These are phyloP conservation scores for Phrynocephalus guinanensis DNA, from an alignment of 2,797 vertebrate species.

Conservation along the genomic window DNA sequence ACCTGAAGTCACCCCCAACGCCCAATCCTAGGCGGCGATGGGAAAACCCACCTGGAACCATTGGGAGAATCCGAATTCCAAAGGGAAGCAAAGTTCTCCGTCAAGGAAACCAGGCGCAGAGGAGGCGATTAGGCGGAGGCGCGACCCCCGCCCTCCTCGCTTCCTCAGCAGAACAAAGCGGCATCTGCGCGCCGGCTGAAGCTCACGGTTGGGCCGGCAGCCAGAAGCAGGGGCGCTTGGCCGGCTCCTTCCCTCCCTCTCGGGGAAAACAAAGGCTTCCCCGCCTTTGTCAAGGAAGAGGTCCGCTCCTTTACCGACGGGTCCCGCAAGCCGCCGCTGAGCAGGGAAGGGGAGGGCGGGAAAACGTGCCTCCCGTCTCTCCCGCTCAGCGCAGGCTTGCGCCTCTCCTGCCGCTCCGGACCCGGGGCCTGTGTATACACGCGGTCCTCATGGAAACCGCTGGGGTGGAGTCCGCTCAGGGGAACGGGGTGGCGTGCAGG, in stretches of 20 bases:
- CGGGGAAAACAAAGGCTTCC: background rate
- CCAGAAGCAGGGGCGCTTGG: background rate
- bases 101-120: background rate
- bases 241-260: background rate
- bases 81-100: too few relatives aligned
- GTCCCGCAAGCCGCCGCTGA: too few relatives aligned
- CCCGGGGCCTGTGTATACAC: background rate
- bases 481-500: background rate
- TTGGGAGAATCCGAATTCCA: background rate
- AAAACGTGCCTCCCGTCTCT: background rate
- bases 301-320: too few relatives aligned
- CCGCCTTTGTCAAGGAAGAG: background rate
- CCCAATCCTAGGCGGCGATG: background rate
- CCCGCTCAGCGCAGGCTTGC: background rate
- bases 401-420: background rate
- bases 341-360: background rate
- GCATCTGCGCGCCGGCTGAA: background rate
- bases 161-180: too few relatives aligned
- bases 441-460: constrained; percentile 43
- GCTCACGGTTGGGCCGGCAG: background rate
- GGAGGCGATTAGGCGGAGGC: too few relatives aligned
- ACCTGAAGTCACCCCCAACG: too few relatives aligned
- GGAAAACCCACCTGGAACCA: background rate
- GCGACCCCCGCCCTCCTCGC: too few relatives aligned
- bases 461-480: background rate